These are phyloP conservation scores for Adela reaumurella DNA, from an alignment of 2,888 invertebrate genomes.

Conservation along the genomic window DNA sequence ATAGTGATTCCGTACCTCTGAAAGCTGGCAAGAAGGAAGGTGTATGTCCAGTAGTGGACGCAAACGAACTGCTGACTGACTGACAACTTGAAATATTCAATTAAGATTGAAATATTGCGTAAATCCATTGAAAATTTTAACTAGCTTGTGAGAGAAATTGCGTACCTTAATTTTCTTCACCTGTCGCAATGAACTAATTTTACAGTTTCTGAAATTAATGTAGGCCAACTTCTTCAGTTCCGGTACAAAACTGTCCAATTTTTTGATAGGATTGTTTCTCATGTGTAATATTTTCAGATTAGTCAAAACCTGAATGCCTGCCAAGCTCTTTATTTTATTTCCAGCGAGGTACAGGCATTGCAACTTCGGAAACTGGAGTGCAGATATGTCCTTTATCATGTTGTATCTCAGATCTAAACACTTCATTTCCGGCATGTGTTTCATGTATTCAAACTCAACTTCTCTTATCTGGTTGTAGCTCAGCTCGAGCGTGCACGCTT, in stretches of 20 bases:
- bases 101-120: too few species aligned
- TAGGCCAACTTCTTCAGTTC: slow-evolving; percentile 43
- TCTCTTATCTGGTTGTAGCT: slow-evolving; percentile 41
- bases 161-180: slow-evolving; percentile 50
- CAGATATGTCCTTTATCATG: slow-evolving; percentile 32
- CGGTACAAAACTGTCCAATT: slow-evolving; percentile 48
- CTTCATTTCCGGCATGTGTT: slow-evolving; percentile 34
- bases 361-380: slow-evolving; percentile 48
- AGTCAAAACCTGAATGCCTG: slow-evolving; percentile 55
- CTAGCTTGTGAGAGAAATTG: too few species aligned
- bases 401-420: slow-evolving; percentile 56
- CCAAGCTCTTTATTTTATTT: slow-evolving; percentile 64
- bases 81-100: too few species aligned
- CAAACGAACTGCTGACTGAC: too few species aligned
- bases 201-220: slow-evolving; percentile 55
- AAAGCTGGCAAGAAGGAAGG: too few species aligned
- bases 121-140: too few species aligned
- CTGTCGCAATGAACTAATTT: slow-evolving; percentile 46
- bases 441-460: slow-evolving; percentile 25
- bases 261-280: slow-evolving; percentile 61
- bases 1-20: too few species aligned
- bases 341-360: slow-evolving; percentile 73
- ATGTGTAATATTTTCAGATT: slow-evolving; percentile 69
- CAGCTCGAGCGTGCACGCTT: slow-evolving; percentile 53
- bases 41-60: too few species aligned